phyloP scores from a whole-genome alignment of 2,888 invertebrate species.

The Copidosoma aretas region DNA sequence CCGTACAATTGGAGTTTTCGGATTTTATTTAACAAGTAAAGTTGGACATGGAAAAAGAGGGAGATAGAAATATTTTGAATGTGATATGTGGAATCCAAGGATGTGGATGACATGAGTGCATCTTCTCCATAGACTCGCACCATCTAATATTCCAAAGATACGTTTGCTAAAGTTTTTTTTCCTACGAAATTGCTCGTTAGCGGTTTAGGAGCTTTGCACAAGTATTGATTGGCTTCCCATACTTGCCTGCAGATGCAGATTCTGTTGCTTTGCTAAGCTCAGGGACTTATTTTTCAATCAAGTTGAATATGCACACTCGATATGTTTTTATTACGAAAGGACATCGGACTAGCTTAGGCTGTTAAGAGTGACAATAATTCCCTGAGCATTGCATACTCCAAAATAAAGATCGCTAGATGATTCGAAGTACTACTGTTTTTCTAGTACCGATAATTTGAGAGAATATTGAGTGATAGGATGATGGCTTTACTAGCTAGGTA shows the following conservation, averaged over 20 bases:
- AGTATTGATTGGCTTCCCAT: conserved; percentile 19
- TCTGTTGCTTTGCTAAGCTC: background rate
- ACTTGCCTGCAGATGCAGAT: background rate
- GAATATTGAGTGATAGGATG: too few species aligned
- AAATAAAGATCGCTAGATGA: too few species aligned
- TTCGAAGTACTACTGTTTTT: too few species aligned
- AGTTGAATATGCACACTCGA: background rate
- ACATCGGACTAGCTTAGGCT: too few species aligned
- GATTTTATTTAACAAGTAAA: too few species aligned
- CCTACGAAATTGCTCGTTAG: conserved; percentile 16
- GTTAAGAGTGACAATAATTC: too few species aligned
- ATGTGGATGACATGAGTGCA: background rate
- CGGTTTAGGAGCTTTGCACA: background rate
- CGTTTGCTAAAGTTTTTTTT: conserved; percentile 13
- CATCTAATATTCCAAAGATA: background rate
- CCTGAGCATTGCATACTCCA: too few species aligned
- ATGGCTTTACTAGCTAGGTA: too few species aligned
- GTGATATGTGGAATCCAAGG: too few species aligned
- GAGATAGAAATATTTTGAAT: too few species aligned
- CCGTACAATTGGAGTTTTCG: background rate
- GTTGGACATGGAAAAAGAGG: too few species aligned
- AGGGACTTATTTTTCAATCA: background rate
- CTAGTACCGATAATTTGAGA: too few species aligned
- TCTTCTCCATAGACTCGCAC: background rate
- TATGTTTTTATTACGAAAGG: background rate